Base-by-base conservation (phyloP, 1,140 invertebrate genomes). In the Drosophila equinoxialis region DNA sequence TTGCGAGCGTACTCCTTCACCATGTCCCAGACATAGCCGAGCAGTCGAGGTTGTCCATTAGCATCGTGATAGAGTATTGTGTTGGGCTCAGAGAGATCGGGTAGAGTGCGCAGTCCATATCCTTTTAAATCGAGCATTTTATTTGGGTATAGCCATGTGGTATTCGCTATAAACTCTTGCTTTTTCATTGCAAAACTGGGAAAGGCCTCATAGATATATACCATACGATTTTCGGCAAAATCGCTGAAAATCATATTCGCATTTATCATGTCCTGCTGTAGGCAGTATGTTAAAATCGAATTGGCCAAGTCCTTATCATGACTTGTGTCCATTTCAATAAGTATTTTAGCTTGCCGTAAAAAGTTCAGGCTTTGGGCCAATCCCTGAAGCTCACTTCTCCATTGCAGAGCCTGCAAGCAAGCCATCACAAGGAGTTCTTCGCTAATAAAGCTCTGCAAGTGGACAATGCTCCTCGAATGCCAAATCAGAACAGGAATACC, bases 31-130 rank as follows among this genome's bases (percentile, higher is more conserved):
- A 87, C 45, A n/a, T 83, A 89, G 20, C 83, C 83, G 2, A 74
- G 58, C 0, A 86, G 17, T 20, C 54, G 37, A 1, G 39, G n/a
- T 10, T 73, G 51, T 0, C 79, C 79, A 10, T 51, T 3, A 0
- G 55, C 20, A 23, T 86, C 79, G 0, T 45, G 6, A 33, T 82
- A 74, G 17, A 87, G 55, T 10, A 86, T 79, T 0, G 83, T 79
- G 7, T 79, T 89, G 5, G 83, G 83, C n/a, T 83, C 83, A 0
- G 83, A 87, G 10, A 71, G 74, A 61, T 86, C 83, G 0, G 83
- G 83, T 6, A 87, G 58, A 0, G 84, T 83, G 2, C 76, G 68
- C 0, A 86, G 30, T 0, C 0, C 5, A n/a, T 35, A 65, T 0
- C 62, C 69, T 3, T 63, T 55, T 0, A 86, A 41, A 17, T 86